phyloP scores from a whole-genome alignment of 2,888 invertebrate genomes.

The Pheosia tremula region DNA sequence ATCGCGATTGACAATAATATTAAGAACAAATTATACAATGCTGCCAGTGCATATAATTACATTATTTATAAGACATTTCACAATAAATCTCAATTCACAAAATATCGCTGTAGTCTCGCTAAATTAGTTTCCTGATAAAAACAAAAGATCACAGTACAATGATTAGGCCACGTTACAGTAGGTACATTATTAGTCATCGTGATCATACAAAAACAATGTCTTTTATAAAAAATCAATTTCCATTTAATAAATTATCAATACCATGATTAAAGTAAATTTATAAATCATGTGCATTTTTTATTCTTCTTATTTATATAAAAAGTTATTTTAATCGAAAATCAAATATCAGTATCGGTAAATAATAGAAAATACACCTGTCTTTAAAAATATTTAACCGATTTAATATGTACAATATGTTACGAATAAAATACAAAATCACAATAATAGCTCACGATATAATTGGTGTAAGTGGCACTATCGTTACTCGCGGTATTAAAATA shows the following conservation, averaged over 20 bases:
- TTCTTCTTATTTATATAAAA: constrained; percentile 46
- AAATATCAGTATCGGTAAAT: constrained; percentile 41
- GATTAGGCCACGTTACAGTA: constrained; percentile 35
- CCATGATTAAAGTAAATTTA: constrained; percentile 43
- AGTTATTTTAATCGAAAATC: constrained; percentile 26
- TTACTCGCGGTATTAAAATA: constrained; percentile 22
- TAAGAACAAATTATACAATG: neutral
- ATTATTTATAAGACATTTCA: neutral
- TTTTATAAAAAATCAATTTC: constrained; percentile 54
- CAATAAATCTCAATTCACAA: constrained; percentile 24
- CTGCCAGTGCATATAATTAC: neutral
- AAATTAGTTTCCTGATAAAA: constrained; percentile 35
- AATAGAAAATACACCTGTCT: constrained; percentile 27
- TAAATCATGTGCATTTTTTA: constrained; percentile 42
- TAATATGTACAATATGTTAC: constrained; percentile 30
- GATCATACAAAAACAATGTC: constrained; percentile 51
- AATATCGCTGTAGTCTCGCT: constrained; percentile 29
- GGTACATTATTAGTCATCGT: constrained; percentile 28
- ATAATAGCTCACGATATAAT: constrained; percentile 11
- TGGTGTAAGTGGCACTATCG: constrained; percentile 22
- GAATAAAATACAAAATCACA: constrained; percentile 38
- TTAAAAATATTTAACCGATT: constrained; percentile 24
- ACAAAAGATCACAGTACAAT: constrained; percentile 43
- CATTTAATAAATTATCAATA: constrained; percentile 48
- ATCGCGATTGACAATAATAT: neutral